Evolutionary conservation across 2,113 vertebrate genomes (phyloP), one percentile per base, ranked within the genome.

Genomic region (Pollimyrus isidori): DNA sequence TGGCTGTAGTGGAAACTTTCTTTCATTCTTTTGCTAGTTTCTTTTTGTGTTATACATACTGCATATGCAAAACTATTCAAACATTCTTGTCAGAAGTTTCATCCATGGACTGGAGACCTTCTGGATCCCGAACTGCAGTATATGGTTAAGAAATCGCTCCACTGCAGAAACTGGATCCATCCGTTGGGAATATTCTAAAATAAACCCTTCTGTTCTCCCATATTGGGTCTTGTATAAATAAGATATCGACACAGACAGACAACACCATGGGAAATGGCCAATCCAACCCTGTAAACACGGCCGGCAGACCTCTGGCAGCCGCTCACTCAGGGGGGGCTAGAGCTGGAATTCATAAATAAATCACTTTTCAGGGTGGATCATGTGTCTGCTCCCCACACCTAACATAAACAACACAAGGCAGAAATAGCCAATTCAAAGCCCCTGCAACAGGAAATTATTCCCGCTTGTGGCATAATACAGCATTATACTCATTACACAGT

Each of bases 281-380:
- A 95, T 95, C 94, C 93, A 93, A 94, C 94, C 93, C 92, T 95
- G 95, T 96, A 96, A 96, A 96, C 96, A 96, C 94, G 94, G 94
- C 93, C 94, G 95, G 92, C 94, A 95, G 69, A 95, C 94, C 96
- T 95, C 95, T 96, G 95, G 96, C 95, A 96, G 93, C 92, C 93
- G 90, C 90, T 92, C 92, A 93, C 94, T 92, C 91, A 94, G 94
- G 92, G 94, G 93, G 93, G 92, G 93, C 91, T 91, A 93, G 93
- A 92, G 83, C 90, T 94, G 95, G 95, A 95, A 96, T 96, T 95
- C 95, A 95, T 94, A 95, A 95, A 96, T 96, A 96, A 96, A 96
- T 96, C 95, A 95, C 94, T 95, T 96, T 96, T 95, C 93, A 93
- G 93, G 94, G 94, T 95, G 95, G 95, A 95, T 95, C 94, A 94